A percentile compares a stretch with the other conserved stretches of the same genome.
Conservation (phyloP, 2,797 vertebrate genomes). For the Myotis daubentonii region DNA sequence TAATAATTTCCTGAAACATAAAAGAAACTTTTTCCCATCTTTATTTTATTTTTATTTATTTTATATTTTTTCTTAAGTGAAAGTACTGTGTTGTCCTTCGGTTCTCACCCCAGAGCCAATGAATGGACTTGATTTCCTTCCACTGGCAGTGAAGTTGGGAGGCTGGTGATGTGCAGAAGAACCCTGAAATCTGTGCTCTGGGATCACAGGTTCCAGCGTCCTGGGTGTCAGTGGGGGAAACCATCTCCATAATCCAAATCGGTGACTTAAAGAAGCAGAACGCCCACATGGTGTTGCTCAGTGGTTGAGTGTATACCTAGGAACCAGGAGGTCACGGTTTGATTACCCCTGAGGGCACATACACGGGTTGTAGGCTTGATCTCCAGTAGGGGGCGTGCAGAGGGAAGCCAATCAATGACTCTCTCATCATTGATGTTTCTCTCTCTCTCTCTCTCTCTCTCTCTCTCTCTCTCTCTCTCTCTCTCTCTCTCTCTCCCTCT, state of each 20-base stretch:
- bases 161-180: background rate
- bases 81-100: constrained; percentile 51
- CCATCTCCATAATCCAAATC: background rate
- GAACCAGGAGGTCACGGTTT: no score
- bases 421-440: no score
- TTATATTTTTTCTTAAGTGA: constrained; percentile 57
- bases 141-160: background rate
- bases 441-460: no score
- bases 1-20: constrained; percentile 80
- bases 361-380: no score
- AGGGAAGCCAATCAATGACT: no score
- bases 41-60: constrained; percentile 68
- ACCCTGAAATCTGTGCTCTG: background rate
- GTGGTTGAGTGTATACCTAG: no score
- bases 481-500: no score
- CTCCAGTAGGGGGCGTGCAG: no score
- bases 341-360: no score
- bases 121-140: constrained; percentile 28
- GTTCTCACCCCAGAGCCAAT: constrained; percentile 2
- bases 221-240: background rate
- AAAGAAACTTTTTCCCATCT: constrained; percentile 74
- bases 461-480: no score
- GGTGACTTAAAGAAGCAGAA: constrained; percentile 26
- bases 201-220: constrained; percentile 10
- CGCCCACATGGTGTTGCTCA: accelerated